phyloP scores from a whole-genome alignment of 2,113 vertebrate species.

The Pygoscelis antarcticus region DNA sequence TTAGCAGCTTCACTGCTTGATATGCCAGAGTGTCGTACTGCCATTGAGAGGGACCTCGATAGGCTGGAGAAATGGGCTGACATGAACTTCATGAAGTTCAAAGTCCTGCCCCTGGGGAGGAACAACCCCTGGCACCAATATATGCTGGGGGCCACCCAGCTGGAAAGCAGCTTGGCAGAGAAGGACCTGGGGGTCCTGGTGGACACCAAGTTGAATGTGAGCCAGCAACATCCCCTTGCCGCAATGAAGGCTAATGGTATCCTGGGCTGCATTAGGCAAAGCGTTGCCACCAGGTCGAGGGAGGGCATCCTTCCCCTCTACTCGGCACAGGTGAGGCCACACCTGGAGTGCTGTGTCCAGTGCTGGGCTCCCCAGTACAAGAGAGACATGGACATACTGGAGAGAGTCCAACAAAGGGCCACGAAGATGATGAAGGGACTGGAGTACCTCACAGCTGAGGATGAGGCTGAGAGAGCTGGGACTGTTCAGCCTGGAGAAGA shows the following conservation, averaged over 20 bases:
- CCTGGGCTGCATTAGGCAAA: background rate
- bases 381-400: background rate
- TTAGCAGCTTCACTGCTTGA: background rate
- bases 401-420: background rate
- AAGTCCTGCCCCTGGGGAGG: background rate
- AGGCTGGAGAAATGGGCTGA: background rate
- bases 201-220: background rate
- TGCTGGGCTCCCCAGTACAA: background rate
- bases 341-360: background rate
- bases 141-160: background rate
- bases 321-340: background rate
- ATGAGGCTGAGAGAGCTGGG: background rate
- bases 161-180: background rate
- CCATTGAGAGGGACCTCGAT: background rate
- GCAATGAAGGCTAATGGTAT: background rate
- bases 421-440: background rate
- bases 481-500: background rate
- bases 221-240: background rate
- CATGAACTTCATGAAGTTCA: background rate
- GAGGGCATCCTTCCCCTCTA: background rate
- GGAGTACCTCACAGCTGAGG: no score
- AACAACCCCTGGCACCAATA: background rate
- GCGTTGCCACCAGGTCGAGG: rapidly evolving
- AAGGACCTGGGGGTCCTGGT: background rate
- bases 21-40: background rate